These are phyloP conservation scores for Drepana arcuata DNA, from an alignment of 1,140 invertebrate species.

Conservation along the genomic window DNA sequence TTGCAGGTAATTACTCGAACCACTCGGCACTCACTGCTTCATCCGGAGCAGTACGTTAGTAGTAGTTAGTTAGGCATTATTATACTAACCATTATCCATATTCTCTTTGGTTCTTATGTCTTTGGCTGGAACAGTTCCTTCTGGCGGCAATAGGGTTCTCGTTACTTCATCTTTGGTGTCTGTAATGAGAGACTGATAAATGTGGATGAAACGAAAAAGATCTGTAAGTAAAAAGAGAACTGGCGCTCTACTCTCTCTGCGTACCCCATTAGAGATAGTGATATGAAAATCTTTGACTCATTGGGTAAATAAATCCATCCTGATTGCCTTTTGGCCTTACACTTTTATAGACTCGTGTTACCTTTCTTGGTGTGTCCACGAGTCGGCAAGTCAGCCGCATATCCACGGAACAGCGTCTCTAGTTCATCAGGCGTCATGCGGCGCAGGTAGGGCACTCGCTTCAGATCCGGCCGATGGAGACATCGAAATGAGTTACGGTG, in stretches of 20 bases:
- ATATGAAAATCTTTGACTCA: too few relatives aligned
- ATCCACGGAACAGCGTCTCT: slow-evolving; percentile 45
- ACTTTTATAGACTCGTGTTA: too few relatives aligned
- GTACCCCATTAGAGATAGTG: too few relatives aligned
- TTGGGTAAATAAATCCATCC: too few relatives aligned
- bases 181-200: too few relatives aligned
- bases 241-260: too few relatives aligned
- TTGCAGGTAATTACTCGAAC: too few relatives aligned
- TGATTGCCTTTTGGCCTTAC: too few relatives aligned
- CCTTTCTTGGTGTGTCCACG: slow-evolving; percentile 1
- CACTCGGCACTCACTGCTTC: too few relatives aligned
- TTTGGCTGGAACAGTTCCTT: slow-evolving; percentile 7
- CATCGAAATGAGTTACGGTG: slow-evolving; percentile 57
- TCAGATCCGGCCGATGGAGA: slow-evolving; percentile 56
- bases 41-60: too few relatives aligned
- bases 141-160: slow-evolving; percentile 9
- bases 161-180: slow-evolving; percentile 9
- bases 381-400: slow-evolving; percentile 36
- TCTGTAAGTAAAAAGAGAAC: too few relatives aligned
- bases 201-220: too few relatives aligned
- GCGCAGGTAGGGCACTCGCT: slow-evolving; percentile 50
- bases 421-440: slow-evolving; percentile 53
- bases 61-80: slow-evolving; percentile 2
- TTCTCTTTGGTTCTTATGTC: slow-evolving; percentile 1
- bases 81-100: not conserved